A percentile compares a stretch with the other conserved stretches of the same genome.
These are phyloP conservation scores for Seladonia tumulorum DNA, from an alignment of 2,888 invertebrate genomes.

Conservation along the genomic window DNA sequence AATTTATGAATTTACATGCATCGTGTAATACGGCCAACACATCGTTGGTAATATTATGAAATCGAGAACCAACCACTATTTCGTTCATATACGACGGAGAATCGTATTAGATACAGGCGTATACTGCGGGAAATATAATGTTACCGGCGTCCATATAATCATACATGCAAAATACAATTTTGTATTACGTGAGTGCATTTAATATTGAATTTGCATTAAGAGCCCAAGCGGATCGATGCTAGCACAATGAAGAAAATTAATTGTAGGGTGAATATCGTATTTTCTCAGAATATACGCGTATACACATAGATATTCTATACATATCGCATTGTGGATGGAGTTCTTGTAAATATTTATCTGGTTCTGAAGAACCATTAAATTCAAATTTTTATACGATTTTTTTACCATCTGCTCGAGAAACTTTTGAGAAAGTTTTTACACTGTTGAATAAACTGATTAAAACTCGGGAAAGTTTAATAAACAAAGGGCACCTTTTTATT, in stretches of 20 bases:
- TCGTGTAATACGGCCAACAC: slow-evolving; percentile 5
- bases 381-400: neutral
- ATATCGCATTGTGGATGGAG: neutral
- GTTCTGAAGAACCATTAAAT: neutral
- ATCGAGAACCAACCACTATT: slow-evolving; percentile 33
- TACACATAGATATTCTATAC: neutral
- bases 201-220: slow-evolving; percentile 37
- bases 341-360: slow-evolving; percentile 18
- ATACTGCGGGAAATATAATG: slow-evolving; percentile 30
- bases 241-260: slow-evolving; percentile 43
- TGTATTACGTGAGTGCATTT: slow-evolving; percentile 32
- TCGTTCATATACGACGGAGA: slow-evolving; percentile 12
- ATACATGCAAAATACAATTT: slow-evolving; percentile 24
- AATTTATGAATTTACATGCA: slow-evolving; percentile 19
- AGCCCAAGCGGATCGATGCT: slow-evolving; percentile 37
- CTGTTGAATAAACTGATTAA: neutral
- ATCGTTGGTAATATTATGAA: slow-evolving; percentile 40
- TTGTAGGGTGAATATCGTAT: slow-evolving; percentile 27
- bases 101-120: slow-evolving; percentile 30
- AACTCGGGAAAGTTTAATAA: neutral
- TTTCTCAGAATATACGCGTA: slow-evolving; percentile 4
- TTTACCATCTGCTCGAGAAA: neutral
- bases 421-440: neutral
- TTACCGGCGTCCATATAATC: slow-evolving; percentile 25
- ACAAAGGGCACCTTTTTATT: too few species aligned